phyloP scores from a whole-genome alignment of 2,888 invertebrate species.

The Meta bourneti region DNA sequence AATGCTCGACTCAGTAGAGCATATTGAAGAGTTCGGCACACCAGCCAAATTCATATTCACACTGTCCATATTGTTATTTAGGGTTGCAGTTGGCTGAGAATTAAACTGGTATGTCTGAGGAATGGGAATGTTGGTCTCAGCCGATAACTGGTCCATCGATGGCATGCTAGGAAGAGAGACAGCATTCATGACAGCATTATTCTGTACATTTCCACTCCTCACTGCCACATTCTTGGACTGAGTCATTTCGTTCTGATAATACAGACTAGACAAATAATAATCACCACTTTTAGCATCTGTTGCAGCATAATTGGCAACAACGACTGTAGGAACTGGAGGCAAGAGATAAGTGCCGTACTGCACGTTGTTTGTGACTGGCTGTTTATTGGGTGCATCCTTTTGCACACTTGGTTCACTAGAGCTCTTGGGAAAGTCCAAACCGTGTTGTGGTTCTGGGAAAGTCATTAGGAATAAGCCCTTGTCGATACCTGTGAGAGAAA shows the following conservation, averaged over 20 bases:
- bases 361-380: constrained; percentile 8
- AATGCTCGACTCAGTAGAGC: constrained; percentile 3
- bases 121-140: background rate
- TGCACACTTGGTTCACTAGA: background rate
- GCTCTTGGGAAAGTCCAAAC: background rate
- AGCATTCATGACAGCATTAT: background rate
- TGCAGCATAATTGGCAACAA: constrained; percentile 61
- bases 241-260: constrained; percentile 58
- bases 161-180: constrained; percentile 45
- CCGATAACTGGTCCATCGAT: constrained; percentile 33
- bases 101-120: background rate
- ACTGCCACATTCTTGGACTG: background rate
- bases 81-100: background rate
- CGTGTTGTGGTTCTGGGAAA: constrained; percentile 46
- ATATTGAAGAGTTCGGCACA: background rate
- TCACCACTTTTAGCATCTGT: constrained; percentile 29
- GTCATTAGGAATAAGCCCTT: constrained; percentile 45
- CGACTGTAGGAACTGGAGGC: constrained; percentile 53
- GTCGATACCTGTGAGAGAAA: constrained; percentile 11
- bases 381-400: background rate
- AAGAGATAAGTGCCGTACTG: constrained; percentile 36
- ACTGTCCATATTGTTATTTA: background rate
- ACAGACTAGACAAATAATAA: constrained; percentile 48
- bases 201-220: background rate
- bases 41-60: background rate